Evolutionary conservation across 2,113 vertebrate genomes (phyloP), one percentile per base, ranked within the genome.

Genomic region (Urocynchramus pylzowi): DNA sequence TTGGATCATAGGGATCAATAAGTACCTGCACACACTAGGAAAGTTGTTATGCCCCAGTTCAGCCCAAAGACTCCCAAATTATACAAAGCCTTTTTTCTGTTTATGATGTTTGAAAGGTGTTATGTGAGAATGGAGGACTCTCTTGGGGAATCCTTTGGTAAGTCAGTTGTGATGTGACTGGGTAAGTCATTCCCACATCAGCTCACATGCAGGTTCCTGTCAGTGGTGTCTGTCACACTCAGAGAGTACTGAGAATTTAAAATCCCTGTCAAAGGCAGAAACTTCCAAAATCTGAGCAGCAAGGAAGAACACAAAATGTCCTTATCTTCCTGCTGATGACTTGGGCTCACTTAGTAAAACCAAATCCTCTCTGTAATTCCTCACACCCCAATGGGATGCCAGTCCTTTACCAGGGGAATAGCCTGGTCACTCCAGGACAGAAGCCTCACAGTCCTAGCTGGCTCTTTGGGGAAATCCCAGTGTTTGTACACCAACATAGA

Each of bases 1-100:
- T 3, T 4, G 52, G 17, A n/a, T 33, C 9, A 3, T 2, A 33
- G 17, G 19, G 24, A 31, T 16, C 23, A 30, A 0, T 9, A 69
- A 65, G 18, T 28, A 42, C 18, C 18, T 3, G 7, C 13, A 44
- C 13, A 28, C 8, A 12, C 4, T 8, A 16, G 12, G 10, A 50
- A 59, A 39, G 30, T 6, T 76, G 3, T 53, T 30, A 49, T 45
- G 1, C 12, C 28, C 8, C 39, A 24, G 14, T 24, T 70, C 50
- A 90, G 20, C 45, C 56, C 54, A 53, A 47, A 67, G 22, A 20
- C 17, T 56, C 37, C 4, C 10, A 71, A 2, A 28, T 63, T 16
- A 75, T 20, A 13, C 35, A 82, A 77, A 93, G 30, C 18, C 14
- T 89, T 63, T 53, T 7, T 53, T 85, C 53, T 84, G 21, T 19